phyloP scores from a whole-genome alignment of 2,113 vertebrate species.

The Astur gentilis region DNA sequence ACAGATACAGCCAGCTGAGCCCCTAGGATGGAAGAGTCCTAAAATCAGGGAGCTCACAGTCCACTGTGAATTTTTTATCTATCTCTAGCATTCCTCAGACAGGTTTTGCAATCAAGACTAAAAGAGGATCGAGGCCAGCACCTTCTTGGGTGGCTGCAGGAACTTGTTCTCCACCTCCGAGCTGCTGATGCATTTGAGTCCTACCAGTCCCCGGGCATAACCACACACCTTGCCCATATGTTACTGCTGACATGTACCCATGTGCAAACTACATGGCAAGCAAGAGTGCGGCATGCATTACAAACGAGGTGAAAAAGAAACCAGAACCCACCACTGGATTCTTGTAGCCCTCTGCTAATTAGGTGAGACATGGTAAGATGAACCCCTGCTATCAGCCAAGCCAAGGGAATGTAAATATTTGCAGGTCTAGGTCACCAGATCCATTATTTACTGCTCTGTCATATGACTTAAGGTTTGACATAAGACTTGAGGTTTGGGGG shows the following conservation, averaged over 20 bases:
- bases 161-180: background rate
- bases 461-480: constrained; percentile 28
- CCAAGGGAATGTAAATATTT: constrained; percentile 68
- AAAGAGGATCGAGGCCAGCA: background rate
- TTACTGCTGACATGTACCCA: background rate
- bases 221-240: background rate
- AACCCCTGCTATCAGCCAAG: constrained; percentile 57
- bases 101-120: background rate
- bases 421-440: constrained; percentile 47
- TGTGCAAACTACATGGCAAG: background rate
- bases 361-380: constrained; percentile 52
- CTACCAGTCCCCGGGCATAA: background rate
- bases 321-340: constrained; percentile 15
- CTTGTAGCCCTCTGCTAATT: constrained; percentile 51
- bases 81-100: background rate
- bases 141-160: background rate
- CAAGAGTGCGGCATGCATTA: background rate
- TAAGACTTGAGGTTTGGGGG: background rate
- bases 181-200: background rate
- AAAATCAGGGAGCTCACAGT: background rate
- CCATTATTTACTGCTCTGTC: constrained; percentile 58
- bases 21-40: background rate
- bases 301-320: constrained; percentile 56
- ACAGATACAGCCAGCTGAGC: background rate
- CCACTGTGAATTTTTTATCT: background rate